Conservation (phyloP, 2,113 vertebrate genomes). For the Percina caprodes region DNA sequence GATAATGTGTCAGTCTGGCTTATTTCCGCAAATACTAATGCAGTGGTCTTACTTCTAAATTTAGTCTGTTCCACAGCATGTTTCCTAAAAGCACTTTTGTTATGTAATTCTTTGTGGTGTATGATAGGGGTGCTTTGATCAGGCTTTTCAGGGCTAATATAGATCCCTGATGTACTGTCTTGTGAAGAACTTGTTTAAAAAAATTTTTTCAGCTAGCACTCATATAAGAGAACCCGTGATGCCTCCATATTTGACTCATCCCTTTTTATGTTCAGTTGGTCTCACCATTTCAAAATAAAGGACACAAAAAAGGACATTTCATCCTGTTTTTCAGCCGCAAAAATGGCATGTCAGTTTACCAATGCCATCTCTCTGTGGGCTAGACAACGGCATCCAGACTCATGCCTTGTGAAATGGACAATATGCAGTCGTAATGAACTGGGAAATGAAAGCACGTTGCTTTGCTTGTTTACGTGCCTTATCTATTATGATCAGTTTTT, state of each 20-base stretch:
- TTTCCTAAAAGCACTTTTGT: not conserved
- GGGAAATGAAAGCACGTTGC: constrained; percentile 43
- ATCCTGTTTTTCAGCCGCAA: constrained; percentile 28
- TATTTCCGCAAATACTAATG: constrained; percentile 11
- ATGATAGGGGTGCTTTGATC: constrained; percentile 33
- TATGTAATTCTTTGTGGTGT: constrained; percentile 12
- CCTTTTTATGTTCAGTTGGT: not conserved
- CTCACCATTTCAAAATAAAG: not conserved
- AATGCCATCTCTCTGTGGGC: not conserved
- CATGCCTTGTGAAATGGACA: not conserved
- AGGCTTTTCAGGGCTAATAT: constrained; percentile 26
- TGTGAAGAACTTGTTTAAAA: not conserved
- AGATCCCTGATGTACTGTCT: constrained; percentile 12
- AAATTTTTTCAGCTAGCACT: not conserved
- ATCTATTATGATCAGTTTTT: not conserved
- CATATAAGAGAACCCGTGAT: constrained; percentile 15
- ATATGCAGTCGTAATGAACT: not conserved
- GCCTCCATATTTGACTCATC: not conserved
- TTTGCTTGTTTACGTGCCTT: constrained; percentile 5
- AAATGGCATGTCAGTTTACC: not conserved
- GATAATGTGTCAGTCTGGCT: not conserved
- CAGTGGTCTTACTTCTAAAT: constrained; percentile 7
- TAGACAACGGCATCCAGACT: constrained; percentile 3
- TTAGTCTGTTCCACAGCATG: not conserved
- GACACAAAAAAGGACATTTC: not conserved